phyloP scores from a whole-genome alignment of 2,797 vertebrate species.

The Lepus townsendii region DNA sequence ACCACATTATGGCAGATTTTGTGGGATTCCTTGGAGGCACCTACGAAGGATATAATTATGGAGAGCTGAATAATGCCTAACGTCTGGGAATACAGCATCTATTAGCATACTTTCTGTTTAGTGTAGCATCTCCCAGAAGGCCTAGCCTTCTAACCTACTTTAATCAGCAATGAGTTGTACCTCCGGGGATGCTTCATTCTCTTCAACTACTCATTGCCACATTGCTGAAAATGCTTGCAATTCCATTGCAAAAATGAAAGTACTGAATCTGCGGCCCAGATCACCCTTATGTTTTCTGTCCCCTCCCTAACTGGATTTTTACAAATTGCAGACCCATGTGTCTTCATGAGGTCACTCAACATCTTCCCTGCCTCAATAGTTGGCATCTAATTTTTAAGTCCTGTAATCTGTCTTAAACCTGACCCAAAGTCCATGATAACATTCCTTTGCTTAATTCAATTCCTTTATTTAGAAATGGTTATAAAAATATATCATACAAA shows the following conservation, averaged over 20 bases:
- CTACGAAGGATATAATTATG: neutral
- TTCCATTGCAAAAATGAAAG: neutral
- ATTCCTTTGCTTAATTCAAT: neutral
- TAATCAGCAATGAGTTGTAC: neutral
- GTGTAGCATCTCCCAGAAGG: neutral
- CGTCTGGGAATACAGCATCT: neutral
- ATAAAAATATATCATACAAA: slow-evolving; percentile 11
- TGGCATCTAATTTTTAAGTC: neutral
- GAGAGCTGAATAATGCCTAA: neutral
- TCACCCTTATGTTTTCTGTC: neutral
- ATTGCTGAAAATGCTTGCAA: neutral
- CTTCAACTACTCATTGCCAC: neutral
- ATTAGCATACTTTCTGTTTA: neutral
- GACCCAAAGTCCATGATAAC: neutral
- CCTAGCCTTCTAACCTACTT: slow-evolving; percentile 29
- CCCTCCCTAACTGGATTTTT: neutral
- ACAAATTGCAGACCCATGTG: neutral
- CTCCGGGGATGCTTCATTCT: neutral
- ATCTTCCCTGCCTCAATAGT: neutral
- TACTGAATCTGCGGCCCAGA: neutral
- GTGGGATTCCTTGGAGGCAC: neutral
- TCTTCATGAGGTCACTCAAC: neutral
- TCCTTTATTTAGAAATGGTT: neutral
- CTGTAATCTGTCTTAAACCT: neutral
- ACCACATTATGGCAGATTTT: neutral